Evolutionary conservation across 1,140 invertebrate species (phyloP).

Genomic region (Matsumurasca onukii): DNA sequence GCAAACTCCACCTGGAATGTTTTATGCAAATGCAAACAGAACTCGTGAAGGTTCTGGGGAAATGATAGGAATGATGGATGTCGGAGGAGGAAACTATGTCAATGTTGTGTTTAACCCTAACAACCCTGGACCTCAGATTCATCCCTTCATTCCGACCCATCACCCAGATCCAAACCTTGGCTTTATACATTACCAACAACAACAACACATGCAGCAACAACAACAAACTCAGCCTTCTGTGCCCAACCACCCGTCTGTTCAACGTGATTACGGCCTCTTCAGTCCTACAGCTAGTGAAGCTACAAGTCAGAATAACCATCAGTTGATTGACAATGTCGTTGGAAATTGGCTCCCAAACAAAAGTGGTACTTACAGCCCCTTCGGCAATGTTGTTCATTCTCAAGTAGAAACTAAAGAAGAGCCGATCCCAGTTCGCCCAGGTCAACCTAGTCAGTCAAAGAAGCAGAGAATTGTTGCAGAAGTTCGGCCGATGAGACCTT

Average conservation of each 20-base stretch:
- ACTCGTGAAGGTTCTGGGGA: slow-evolving; percentile 37
- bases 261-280: slow-evolving; percentile 37
- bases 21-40: slow-evolving; percentile 40
- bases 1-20: slow-evolving; percentile 42
- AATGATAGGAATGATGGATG: slow-evolving; percentile 50
- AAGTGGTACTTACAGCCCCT: slow-evolving; percentile 78
- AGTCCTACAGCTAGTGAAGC: slow-evolving; percentile 39
- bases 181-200: slow-evolving; percentile 49
- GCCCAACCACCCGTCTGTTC: neutral
- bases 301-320: slow-evolving; percentile 48
- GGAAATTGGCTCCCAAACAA: slow-evolving; percentile 80
- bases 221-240: neutral
- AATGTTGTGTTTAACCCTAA: slow-evolving; percentile 36
- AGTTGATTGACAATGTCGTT: slow-evolving; percentile 70
- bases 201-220: slow-evolving; percentile 42
- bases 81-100: slow-evolving; percentile 53
- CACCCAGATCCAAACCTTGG: slow-evolving; percentile 39
- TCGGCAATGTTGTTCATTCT: slow-evolving; percentile 53
- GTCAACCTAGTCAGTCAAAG: slow-evolving; percentile 51
- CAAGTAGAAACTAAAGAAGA: slow-evolving; percentile 21
- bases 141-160: slow-evolving; percentile 43
- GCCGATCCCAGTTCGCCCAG: slow-evolving; percentile 44
- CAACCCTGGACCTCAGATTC: slow-evolving; percentile 27
- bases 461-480: slow-evolving; percentile 77
- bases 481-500: slow-evolving; percentile 80